Evolutionary conservation across 2,113 vertebrate species (phyloP).

Genomic region (Fregetta grallaria): DNA sequence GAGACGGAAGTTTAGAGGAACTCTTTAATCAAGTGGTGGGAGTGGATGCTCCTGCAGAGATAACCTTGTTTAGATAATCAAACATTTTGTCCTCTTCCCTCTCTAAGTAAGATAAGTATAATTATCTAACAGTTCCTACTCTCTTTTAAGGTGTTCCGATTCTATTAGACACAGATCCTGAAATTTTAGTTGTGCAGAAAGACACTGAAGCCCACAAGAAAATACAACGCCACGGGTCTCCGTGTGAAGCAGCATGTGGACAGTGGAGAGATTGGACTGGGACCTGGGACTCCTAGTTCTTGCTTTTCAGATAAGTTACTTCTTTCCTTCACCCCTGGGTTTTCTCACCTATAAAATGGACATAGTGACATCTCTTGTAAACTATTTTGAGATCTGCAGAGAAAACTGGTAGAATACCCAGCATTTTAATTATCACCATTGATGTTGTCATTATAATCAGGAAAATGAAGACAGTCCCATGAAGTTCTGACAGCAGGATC

Average conservation of each 20-base stretch:
- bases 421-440: neutral
- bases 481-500: neutral
- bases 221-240: neutral
- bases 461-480: neutral
- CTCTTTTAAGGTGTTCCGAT: neutral
- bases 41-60: conserved; percentile 32
- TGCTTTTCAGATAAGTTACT: neutral
- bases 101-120: neutral
- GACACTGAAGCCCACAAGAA: neutral
- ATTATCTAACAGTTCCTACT: neutral
- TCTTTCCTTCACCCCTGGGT: neutral
- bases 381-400: neutral
- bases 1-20: conserved; percentile 17
- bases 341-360: neutral
- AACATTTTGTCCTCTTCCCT: neutral
- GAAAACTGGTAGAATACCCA: neutral
- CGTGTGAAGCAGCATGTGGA: neutral
- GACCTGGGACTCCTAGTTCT: neutral
- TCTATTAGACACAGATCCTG: neutral
- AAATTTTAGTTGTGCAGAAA: neutral
- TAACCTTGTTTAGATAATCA: conserved; percentile 34
- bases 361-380: neutral
- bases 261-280: neutral
- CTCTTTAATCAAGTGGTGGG: conserved; percentile 41
- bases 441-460: neutral